These are phyloP conservation scores for Andrena minutula DNA, from an alignment of 2,888 invertebrate genomes.

Conservation along the genomic window DNA sequence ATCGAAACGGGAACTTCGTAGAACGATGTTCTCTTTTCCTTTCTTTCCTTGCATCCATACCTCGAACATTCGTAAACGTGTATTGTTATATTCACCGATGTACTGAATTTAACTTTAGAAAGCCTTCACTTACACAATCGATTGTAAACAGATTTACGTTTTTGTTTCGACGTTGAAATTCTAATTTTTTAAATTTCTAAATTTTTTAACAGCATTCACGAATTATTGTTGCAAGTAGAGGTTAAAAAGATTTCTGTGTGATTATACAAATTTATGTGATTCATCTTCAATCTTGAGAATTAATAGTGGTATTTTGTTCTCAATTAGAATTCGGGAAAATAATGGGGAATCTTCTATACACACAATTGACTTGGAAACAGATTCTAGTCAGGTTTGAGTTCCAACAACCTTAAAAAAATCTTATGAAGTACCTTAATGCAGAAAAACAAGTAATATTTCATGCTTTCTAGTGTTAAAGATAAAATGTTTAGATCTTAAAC, in stretches of 20 bases:
- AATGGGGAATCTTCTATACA: not conserved
- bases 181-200: no score
- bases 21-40: not conserved
- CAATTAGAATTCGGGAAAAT: not conserved
- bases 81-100: not conserved
- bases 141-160: not conserved
- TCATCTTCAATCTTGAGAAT: not conserved
- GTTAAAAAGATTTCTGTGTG: not conserved
- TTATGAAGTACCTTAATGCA: constrained; percentile 17
- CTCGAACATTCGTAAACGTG: not conserved
- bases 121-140: not conserved
- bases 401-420: constrained; percentile 10
- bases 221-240: not conserved
- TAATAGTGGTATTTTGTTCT: not conserved
- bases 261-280: not conserved
- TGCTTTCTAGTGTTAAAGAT: constrained; percentile 28
- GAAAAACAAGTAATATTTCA: constrained; percentile 1
- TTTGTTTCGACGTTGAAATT: no score
- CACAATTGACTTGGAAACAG: not conserved
- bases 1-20: not conserved
- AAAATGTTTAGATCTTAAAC: not conserved
- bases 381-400: not conserved
- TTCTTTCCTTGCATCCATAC: not conserved
- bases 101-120: constrained; percentile 8
- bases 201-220: not conserved